Conservation (phyloP, 2,888 invertebrate species). For the Athalia rosae region DNA sequence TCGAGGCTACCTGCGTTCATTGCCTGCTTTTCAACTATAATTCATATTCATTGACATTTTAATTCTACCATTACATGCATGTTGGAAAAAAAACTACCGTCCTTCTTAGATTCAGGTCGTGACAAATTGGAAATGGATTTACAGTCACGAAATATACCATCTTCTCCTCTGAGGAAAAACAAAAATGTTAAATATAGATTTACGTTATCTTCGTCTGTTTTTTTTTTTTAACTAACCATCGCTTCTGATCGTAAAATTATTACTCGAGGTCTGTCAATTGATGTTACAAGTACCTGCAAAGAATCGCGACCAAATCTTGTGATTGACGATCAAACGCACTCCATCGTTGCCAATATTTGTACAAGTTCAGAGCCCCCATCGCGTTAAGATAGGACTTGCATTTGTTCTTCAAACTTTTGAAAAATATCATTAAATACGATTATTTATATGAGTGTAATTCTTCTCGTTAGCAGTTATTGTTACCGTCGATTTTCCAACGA, state of each 20-base stretch:
- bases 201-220: not conserved
- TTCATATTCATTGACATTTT: constrained; percentile 36
- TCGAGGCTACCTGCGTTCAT: too few species aligned
- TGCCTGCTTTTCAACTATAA: not conserved
- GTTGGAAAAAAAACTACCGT: constrained; percentile 22
- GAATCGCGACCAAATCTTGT: constrained; percentile 53
- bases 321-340: constrained; percentile 49
- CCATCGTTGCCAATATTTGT: constrained; percentile 61
- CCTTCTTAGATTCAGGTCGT: constrained; percentile 7
- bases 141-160: constrained; percentile 54
- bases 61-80: constrained; percentile 48
- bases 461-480: too few species aligned
- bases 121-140: constrained; percentile 38
- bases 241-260: constrained; percentile 50
- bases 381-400: constrained; percentile 62
- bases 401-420: constrained; percentile 59
- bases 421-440: constrained; percentile 19
- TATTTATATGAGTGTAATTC: not conserved
- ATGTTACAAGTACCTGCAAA: constrained; percentile 57
- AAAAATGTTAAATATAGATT: not conserved
- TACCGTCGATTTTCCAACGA: not conserved
- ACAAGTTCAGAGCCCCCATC: constrained; percentile 57
- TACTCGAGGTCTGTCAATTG: too few species aligned
- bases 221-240: constrained; percentile 10
- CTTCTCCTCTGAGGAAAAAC: constrained; percentile 42